phyloP scores from a whole-genome alignment of 2,888 invertebrate genomes.

The Ormyrus thymus region DNA sequence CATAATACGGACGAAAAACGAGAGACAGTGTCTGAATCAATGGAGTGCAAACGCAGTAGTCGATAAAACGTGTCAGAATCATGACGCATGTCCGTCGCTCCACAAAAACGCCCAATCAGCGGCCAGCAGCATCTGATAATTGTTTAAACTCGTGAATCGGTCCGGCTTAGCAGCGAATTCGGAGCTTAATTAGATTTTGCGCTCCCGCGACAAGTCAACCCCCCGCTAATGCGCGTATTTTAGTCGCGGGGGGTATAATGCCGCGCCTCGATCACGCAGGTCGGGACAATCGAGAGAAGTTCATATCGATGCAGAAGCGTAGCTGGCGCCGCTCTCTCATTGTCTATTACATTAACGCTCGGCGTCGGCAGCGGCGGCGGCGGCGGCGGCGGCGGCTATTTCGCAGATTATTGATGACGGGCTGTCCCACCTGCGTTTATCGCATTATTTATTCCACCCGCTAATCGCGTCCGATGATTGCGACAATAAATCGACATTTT shows the following conservation, averaged over 20 bases:
- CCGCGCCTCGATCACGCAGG: not conserved
- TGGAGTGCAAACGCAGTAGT: no score
- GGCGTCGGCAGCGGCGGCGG: not conserved
- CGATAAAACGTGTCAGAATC: no score
- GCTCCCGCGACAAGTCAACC: not conserved
- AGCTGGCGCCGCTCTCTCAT: not conserved
- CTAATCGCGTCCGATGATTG: constrained; percentile 53
- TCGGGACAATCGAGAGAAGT: not conserved
- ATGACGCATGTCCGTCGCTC: no score
- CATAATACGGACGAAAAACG: no score
- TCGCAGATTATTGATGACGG: constrained; percentile 52
- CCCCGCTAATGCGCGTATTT: constrained; percentile 7
- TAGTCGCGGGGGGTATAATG: not conserved
- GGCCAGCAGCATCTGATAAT: constrained; percentile 27
- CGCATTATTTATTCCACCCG: constrained; percentile 49
- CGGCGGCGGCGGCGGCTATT: constrained; percentile 21
- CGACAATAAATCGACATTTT: constrained; percentile 52
- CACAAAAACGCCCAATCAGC: constrained; percentile 14
- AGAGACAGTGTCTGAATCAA: no score
- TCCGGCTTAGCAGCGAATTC: constrained; percentile 16
- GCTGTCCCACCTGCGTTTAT: constrained; percentile 48
- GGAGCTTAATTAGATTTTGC: constrained; percentile 42
- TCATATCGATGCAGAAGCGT: not conserved
- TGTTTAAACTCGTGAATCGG: constrained; percentile 42
- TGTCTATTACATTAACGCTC: constrained; percentile 44